Evolutionary conservation across 2,888 invertebrate genomes (phyloP).

Genomic region (Dryobota labecula): DNA sequence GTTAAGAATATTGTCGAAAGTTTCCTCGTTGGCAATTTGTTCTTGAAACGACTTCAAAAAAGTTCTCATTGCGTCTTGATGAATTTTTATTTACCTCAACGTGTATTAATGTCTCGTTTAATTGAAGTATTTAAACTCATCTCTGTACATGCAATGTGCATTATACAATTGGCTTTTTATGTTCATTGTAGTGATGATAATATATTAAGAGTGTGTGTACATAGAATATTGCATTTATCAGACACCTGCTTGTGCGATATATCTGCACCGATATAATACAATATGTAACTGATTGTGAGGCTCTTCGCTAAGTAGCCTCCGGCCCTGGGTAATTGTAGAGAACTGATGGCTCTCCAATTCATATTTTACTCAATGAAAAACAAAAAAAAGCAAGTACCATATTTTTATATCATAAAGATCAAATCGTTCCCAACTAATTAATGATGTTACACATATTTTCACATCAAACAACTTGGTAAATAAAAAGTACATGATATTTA

Average conservation of each 20-base stretch:
- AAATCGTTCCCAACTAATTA: constrained; percentile 62
- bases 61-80: constrained; percentile 33
- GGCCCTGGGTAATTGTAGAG: constrained; percentile 49
- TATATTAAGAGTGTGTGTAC: constrained; percentile 38
- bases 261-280: constrained; percentile 36
- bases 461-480: constrained; percentile 65
- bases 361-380: constrained; percentile 53
- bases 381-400: constrained; percentile 34
- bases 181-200: constrained; percentile 44
- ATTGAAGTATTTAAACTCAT: constrained; percentile 47
- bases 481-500: constrained; percentile 60
- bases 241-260: constrained; percentile 54
- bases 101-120: constrained; percentile 33
- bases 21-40: constrained; percentile 31
- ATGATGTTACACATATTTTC: constrained; percentile 56
- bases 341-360: constrained; percentile 49
- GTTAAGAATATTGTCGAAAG: constrained; percentile 8
- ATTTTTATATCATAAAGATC: constrained; percentile 51
- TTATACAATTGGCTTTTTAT: constrained; percentile 48
- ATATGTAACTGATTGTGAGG: constrained; percentile 55
- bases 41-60: constrained; percentile 36
- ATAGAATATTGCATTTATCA: constrained; percentile 43
- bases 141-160: constrained; percentile 38
- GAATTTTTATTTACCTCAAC: constrained; percentile 41
- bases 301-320: constrained; percentile 50